Conservation (phyloP, 37 sponge, comb jelly and placozoan species). For the Ianthella basta region DNA sequence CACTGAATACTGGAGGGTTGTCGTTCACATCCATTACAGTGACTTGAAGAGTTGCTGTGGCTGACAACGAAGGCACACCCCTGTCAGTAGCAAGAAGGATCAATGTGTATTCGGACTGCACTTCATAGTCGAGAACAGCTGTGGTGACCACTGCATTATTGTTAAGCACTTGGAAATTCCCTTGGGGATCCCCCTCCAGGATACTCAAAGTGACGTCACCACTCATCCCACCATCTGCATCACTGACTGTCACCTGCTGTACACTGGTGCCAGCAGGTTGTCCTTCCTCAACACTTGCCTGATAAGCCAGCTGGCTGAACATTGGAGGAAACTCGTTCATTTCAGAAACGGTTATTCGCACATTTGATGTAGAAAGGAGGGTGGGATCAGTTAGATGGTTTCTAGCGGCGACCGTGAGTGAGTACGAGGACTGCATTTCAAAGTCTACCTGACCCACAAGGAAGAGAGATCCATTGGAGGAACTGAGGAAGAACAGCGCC, state of each 20-base stretch:
- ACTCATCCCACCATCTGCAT: constrained; percentile 57
- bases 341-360: constrained; percentile 34
- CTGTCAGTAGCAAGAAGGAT: constrained; percentile 53
- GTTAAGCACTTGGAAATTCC: constrained; percentile 20
- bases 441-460: constrained; percentile 24
- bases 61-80: constrained; percentile 57
- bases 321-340: constrained; percentile 63
- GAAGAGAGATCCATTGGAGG: background rate
- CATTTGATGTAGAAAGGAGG: background rate
- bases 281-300: constrained; percentile 42
- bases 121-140: constrained; percentile 32
- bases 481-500: background rate
- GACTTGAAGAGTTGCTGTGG: constrained; percentile 43
- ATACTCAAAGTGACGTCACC: constrained; percentile 45
- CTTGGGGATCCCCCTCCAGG: background rate
- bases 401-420: constrained; percentile 12
- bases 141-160: constrained; percentile 7
- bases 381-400: background rate
- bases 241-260: constrained; percentile 37
- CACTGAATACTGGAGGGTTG: constrained; percentile 59
- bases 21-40: constrained; percentile 66
- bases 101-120: constrained; percentile 29
- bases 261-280: constrained; percentile 31
- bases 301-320: constrained; percentile 42
- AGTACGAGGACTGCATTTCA: constrained; percentile 17